Base-by-base conservation (phyloP, 1,140 invertebrate genomes). In the Mercenaria mercenaria region DNA sequence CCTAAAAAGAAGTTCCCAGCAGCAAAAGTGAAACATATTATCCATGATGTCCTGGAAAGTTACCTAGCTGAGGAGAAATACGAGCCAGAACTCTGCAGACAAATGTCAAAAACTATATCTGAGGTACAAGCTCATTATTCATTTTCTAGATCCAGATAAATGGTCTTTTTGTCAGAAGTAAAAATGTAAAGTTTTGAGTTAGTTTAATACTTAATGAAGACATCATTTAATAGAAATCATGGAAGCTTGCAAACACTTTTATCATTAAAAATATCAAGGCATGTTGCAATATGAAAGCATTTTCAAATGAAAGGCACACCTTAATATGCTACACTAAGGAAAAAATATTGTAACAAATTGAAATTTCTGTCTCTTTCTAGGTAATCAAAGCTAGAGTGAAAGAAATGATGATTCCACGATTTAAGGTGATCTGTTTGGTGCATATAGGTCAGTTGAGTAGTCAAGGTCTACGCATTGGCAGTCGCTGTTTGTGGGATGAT, bases 71-170 rank as follows among this genome's bases (percentile, higher is more conserved):
- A 95, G 37, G 95, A 96, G 72, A 93, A 92, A 82, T 96, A 96
- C 84, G 94, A 95, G 79, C 94, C 95, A 74, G 94, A 96, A 82
- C 83, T 95, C 4, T 95, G 95, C 85, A 91, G 92, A 84, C 93
- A 95, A 59, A 95, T 96, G 95, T 93, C 94, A 0, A 96, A 95
- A 92, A 96, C 95, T 61, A 91, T 95, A 23, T 95, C 95, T 61
- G 95, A 96, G 91, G 95, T 96, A 91, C 85, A n/a, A n/a, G n/a
- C 87, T 69, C 3, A 34, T n/a, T 77, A 15, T 74, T 37, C 26
- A 64, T 64, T 13, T 15, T n/a, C n/a, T n/a, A n/a, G n/a, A n/a
- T n/a, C n/a, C n/a, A n/a, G n/a, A n/a, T n/a, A n/a, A n/a, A n/a
- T n/a, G n/a, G n/a, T n/a, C n/a, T n/a, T n/a, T n/a, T n/a, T n/a